Conservation (phyloP, 2,888 invertebrate genomes). For the Brenthis daphne region DNA sequence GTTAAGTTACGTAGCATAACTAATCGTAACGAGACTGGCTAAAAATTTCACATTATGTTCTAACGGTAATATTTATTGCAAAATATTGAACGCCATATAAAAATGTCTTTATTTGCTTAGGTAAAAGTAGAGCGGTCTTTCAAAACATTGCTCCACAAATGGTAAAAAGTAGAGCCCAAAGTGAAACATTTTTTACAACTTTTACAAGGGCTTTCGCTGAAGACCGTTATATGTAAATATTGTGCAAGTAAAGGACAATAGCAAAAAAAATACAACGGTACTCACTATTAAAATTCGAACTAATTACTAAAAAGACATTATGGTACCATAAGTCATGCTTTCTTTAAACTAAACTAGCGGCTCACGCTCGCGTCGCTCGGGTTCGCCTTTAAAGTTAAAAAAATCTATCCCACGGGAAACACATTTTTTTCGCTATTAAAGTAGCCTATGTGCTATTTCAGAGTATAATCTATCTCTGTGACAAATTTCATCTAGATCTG, state of each 20-base stretch:
- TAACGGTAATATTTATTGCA: constrained; percentile 47
- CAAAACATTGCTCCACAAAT: constrained; percentile 62
- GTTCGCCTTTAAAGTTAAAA: no score
- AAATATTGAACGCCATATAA: constrained; percentile 48
- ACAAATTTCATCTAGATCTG: not conserved
- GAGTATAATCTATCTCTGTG: no score
- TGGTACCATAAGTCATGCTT: constrained; percentile 22
- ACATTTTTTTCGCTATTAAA: no score
- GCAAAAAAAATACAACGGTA: constrained; percentile 55
- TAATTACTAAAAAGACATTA: constrained; percentile 28
- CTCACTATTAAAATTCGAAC: constrained; percentile 32
- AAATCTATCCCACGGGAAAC: no score
- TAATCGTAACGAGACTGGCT: constrained; percentile 1
- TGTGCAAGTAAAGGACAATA: constrained; percentile 38
- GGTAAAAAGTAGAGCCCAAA: constrained; percentile 76
- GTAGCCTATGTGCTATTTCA: no score
- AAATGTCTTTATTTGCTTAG: constrained; percentile 71
- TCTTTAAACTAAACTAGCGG: constrained; percentile 14
- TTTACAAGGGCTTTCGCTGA: constrained; percentile 51
- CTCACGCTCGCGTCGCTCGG: no score
- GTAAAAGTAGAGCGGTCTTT: constrained; percentile 51
- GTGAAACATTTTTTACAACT: constrained; percentile 50
- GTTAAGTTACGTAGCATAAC: constrained; percentile 11
- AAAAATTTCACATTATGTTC: constrained; percentile 23
- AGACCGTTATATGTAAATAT: constrained; percentile 60